These are phyloP conservation scores for Pelosia muscerda DNA, from an alignment of 2,888 invertebrate genomes.

Conservation along the genomic window DNA sequence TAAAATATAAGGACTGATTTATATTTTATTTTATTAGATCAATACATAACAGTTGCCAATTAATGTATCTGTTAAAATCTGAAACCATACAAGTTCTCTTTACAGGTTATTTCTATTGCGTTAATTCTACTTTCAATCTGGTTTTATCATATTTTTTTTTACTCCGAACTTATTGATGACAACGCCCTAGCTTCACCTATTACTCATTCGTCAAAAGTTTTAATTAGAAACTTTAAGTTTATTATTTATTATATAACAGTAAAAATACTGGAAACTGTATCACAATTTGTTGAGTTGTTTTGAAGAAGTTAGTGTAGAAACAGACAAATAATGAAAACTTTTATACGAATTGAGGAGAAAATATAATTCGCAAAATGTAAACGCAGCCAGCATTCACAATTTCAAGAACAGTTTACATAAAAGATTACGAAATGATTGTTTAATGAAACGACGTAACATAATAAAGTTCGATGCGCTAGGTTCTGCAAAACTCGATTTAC, in stretches of 20 bases:
- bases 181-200: too few relatives aligned
- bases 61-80: too few relatives aligned
- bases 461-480: conserved; percentile 64
- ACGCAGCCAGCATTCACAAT: not conserved
- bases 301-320: not conserved
- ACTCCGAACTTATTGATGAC: too few relatives aligned
- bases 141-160: too few relatives aligned
- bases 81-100: too few relatives aligned
- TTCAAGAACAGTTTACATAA: conserved; percentile 15
- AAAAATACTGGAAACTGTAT: not conserved
- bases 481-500: conserved; percentile 71
- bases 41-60: too few relatives aligned
- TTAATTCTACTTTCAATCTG: too few relatives aligned
- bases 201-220: too few relatives aligned
- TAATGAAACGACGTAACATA: conserved; percentile 48
- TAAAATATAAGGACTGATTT: too few relatives aligned
- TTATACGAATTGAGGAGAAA: not conserved
- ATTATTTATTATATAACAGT: not conserved
- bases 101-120: too few relatives aligned
- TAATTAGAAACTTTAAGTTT: too few relatives aligned
- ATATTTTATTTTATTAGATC: too few relatives aligned
- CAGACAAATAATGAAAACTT: not conserved
- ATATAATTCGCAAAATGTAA: not conserved
- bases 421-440: conserved; percentile 38
- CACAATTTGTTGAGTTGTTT: not conserved